phyloP scores from a whole-genome alignment of 2,797 vertebrate species.

The Chiloscyllium punctatum region DNA sequence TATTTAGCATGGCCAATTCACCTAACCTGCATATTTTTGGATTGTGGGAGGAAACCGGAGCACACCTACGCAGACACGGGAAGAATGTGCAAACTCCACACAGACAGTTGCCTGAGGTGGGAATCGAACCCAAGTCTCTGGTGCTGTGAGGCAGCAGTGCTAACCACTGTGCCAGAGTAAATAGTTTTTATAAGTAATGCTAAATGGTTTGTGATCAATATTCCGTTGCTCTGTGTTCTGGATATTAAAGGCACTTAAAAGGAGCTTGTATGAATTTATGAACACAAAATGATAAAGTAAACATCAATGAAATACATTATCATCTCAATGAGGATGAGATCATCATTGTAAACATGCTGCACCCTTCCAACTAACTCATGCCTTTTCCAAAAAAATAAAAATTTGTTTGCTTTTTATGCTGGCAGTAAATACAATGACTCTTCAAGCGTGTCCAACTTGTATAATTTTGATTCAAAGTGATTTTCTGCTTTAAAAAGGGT shows the following conservation, averaged over 20 bases:
- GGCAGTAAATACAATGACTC: not conserved
- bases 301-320: not conserved
- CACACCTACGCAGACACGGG: too few relatives aligned
- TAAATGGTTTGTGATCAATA: not conserved
- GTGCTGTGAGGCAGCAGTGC: too few relatives aligned
- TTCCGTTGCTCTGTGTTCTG: not conserved
- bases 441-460: not conserved
- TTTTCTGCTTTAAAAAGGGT: not conserved
- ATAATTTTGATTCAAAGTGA: too few relatives aligned
- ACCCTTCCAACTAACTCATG: not conserved
- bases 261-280: not conserved
- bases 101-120: too few relatives aligned
- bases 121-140: too few relatives aligned
- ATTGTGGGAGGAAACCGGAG: too few relatives aligned
- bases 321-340: not conserved
- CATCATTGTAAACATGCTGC: not conserved
- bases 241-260: not conserved
- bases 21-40: too few relatives aligned
- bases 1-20: too few relatives aligned
- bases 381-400: not conserved
- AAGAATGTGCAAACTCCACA: too few relatives aligned
- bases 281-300: not conserved
- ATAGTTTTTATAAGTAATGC: not conserved
- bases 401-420: too few relatives aligned
- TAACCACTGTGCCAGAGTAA: not conserved